Evolutionary conservation across 2,113 vertebrate species (phyloP).

Genomic region (Camelus bactrianus): DNA sequence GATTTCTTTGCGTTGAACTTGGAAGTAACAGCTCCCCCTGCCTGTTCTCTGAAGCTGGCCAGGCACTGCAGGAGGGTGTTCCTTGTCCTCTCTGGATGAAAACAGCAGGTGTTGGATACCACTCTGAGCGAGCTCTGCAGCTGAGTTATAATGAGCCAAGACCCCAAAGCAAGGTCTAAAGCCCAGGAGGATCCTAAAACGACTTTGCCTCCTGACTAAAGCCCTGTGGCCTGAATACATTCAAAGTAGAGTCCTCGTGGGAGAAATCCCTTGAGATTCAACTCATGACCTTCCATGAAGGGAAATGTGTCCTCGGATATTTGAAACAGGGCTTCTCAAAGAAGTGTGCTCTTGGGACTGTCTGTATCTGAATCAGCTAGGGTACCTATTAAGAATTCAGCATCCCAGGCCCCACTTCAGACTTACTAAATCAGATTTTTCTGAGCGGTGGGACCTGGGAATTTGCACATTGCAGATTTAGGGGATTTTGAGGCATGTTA

Average conservation of each 20-base stretch:
- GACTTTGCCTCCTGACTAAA: not conserved
- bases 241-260: not conserved
- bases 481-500: not conserved
- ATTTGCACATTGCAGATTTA: not conserved
- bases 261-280: not conserved
- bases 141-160: not conserved
- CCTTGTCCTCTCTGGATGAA: not conserved
- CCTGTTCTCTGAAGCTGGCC: not conserved
- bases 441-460: not conserved
- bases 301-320: not conserved
- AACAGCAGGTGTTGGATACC: not conserved
- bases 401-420: not conserved
- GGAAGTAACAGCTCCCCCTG: not conserved
- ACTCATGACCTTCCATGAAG: not conserved
- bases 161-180: not conserved
- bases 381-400: not conserved
- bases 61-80: not conserved
- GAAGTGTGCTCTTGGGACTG: not conserved
- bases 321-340: not conserved
- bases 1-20: not conserved
- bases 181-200: not conserved
- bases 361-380: not conserved
- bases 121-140: not conserved
- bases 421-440: constrained; percentile 25
- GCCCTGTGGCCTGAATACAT: not conserved